phyloP scores from a whole-genome alignment of 2,113 vertebrate species.

The Oreocharis arfaki region DNA sequence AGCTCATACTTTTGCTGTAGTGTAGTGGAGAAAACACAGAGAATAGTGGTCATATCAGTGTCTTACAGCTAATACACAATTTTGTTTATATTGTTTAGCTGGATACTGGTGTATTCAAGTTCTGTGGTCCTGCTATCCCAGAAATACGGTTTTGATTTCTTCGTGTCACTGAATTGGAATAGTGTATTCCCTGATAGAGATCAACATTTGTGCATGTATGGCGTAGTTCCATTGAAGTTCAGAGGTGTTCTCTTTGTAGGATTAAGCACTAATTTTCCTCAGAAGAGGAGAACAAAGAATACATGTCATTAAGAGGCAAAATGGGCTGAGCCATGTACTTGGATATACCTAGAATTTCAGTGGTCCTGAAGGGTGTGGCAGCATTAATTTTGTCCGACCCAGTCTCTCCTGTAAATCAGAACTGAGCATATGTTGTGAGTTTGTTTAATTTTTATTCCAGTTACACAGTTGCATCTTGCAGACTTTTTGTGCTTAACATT shows the following conservation, averaged over 20 bases:
- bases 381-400: neutral
- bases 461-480: neutral
- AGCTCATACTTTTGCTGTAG: neutral
- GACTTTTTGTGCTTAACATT: neutral
- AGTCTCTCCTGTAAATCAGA: neutral
- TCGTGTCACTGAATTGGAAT: neutral
- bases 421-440: rapidly evolving
- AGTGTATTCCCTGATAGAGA: neutral
- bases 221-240: neutral
- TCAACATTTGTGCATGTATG: neutral
- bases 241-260: neutral
- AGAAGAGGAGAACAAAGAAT: neutral
- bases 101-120: neutral
- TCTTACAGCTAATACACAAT: neutral
- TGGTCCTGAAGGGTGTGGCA: neutral
- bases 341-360: neutral
- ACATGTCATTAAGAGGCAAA: neutral
- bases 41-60: neutral
- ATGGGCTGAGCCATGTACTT: neutral
- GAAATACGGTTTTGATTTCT: neutral
- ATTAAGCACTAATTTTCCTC: neutral
- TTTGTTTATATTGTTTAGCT: neutral
- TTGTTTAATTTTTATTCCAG: neutral
- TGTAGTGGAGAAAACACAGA: neutral
- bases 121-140: rapidly evolving